These are phyloP conservation scores for Lucifuga dentata DNA, from an alignment of 2,113 vertebrate species.

Conservation along the genomic window DNA sequence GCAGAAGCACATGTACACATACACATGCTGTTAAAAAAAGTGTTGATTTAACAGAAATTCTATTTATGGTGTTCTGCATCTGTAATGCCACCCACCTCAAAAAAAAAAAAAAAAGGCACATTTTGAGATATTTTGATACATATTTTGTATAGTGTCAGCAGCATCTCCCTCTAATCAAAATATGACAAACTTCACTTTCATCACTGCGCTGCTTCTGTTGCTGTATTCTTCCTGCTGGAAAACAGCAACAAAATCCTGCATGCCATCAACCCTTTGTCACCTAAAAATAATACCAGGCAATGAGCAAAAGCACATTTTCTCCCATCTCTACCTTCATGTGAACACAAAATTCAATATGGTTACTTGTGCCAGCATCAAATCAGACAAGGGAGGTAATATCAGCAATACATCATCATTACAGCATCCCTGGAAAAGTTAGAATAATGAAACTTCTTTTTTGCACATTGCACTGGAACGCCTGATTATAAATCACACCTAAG, in stretches of 20 bases:
- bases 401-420: slow-evolving; percentile 68
- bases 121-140: slow-evolving; percentile 37
- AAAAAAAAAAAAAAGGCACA: background rate
- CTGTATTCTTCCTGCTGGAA: slow-evolving; percentile 29
- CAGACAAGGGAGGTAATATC: slow-evolving; percentile 39
- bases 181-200: slow-evolving; percentile 40
- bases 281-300: slow-evolving; percentile 46
- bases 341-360: slow-evolving; percentile 63
- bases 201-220: background rate
- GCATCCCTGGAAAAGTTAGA: slow-evolving; percentile 29
- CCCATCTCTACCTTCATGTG: slow-evolving; percentile 2
- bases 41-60: slow-evolving; percentile 46
- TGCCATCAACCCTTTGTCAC: slow-evolving; percentile 31
- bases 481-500: slow-evolving; percentile 61
- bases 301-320: slow-evolving; percentile 36
- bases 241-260: slow-evolving; percentile 19
- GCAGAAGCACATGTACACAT: slow-evolving; percentile 3
- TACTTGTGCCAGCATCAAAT: slow-evolving; percentile 44
- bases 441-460: slow-evolving; percentile 62
- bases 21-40: slow-evolving; percentile 28
- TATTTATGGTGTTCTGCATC: slow-evolving; percentile 5
- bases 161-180: slow-evolving; percentile 49
- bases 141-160: slow-evolving; percentile 38
- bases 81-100: slow-evolving; percentile 1
- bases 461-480: slow-evolving; percentile 45